Percentiles rank a stretch among this genome's conserved stretches.
phyloP scores from a whole-genome alignment of 2,888 invertebrate species.

The Ophraella communa region DNA sequence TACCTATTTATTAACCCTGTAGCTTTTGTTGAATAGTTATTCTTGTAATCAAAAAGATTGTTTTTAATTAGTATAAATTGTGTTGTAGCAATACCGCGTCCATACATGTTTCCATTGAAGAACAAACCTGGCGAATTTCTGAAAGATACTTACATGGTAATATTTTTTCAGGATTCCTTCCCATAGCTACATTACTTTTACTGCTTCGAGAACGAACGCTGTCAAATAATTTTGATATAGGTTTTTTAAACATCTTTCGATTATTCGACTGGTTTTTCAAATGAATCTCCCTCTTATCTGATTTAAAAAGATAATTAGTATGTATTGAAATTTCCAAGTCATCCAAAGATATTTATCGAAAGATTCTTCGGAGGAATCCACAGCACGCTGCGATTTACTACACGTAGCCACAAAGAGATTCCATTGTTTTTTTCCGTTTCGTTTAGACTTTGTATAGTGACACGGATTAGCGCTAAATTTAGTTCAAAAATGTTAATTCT shows the following conservation, averaged over 20 bases:
- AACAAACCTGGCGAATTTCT: too few species aligned
- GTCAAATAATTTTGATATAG: constrained; percentile 46
- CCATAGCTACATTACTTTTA: constrained; percentile 37
- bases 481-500: neutral
- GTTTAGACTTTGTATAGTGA: constrained; percentile 33
- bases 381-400: constrained; percentile 48
- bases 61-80: too few species aligned
- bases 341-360: constrained; percentile 58
- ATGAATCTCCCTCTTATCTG: constrained; percentile 58
- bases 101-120: too few species aligned
- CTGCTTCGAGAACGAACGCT: constrained; percentile 39
- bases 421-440: constrained; percentile 42
- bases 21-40: too few species aligned
- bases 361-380: constrained; percentile 47
- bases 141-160: too few species aligned
- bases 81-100: too few species aligned
- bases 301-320: constrained; percentile 60
- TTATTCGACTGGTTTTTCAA: constrained; percentile 50
- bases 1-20: too few species aligned
- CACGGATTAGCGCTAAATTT: constrained; percentile 20
- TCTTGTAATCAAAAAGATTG: too few species aligned
- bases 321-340: constrained; percentile 60
- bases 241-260: constrained; percentile 44
- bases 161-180: constrained; percentile 19
- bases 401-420: constrained; percentile 37